phyloP scores from a whole-genome alignment of 1,140 invertebrate species.

The Atopsyche davidsoni region DNA sequence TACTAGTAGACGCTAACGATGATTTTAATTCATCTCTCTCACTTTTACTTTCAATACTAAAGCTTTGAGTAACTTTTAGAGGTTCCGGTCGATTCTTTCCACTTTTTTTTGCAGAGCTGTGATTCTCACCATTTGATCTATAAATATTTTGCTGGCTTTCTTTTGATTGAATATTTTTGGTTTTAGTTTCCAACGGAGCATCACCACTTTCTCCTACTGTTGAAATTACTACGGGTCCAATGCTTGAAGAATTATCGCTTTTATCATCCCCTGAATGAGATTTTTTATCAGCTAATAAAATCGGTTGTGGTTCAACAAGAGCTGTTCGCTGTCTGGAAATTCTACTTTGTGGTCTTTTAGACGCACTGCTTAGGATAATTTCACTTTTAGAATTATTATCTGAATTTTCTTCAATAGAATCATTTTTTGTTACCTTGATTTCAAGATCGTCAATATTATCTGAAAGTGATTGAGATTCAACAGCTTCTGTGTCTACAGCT shows the following conservation, averaged over 20 bases:
- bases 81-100: slow-evolving; percentile 13
- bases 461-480: slow-evolving; percentile 33
- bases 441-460: slow-evolving; percentile 33
- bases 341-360: slow-evolving; percentile 6
- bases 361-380: slow-evolving; percentile 1
- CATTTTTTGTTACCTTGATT: slow-evolving; percentile 18
- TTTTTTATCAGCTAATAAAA: neutral
- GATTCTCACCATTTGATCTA: slow-evolving; percentile 20
- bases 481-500: slow-evolving; percentile 31
- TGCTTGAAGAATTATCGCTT: neutral
- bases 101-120: slow-evolving; percentile 12
- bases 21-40: slow-evolving; percentile 20
- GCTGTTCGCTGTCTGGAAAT: neutral
- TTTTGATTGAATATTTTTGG: slow-evolving; percentile 3
- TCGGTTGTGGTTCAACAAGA: neutral
- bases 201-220: slow-evolving; percentile 3
- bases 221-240: neutral
- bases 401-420: slow-evolving; percentile 6
- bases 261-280: neutral
- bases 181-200: neutral
- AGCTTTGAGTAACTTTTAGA: slow-evolving; percentile 13
- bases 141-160: slow-evolving; percentile 1
- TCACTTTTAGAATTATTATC: slow-evolving; percentile 2
- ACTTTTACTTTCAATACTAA: slow-evolving; percentile 16
- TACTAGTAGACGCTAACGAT: slow-evolving; percentile 5